Conservation (phyloP, 1,140 invertebrate species). For the Pogonomyrmex californicus region DNA sequence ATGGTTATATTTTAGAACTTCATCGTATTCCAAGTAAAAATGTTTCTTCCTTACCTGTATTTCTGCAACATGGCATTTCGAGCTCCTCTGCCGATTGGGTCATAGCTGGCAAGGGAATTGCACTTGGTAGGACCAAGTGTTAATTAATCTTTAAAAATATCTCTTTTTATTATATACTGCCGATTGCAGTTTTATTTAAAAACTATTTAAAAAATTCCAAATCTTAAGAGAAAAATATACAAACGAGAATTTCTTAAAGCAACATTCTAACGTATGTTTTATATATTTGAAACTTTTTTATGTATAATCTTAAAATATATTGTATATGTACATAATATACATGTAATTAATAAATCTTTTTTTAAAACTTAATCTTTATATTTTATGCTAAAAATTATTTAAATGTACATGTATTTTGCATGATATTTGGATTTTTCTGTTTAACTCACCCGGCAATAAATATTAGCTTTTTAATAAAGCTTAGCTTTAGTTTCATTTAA, state of each 20-base stretch:
- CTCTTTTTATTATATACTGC: background rate
- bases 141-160: background rate
- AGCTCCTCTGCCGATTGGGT: constrained; percentile 90
- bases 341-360: background rate
- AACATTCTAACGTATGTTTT: no score
- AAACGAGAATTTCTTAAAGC: no score
- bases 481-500: background rate
- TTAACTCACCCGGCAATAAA: background rate
- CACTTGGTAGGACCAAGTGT: constrained; percentile 86
- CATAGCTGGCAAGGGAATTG: constrained; percentile 88
- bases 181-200: background rate
- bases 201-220: background rate
- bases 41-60: constrained; percentile 81
- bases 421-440: background rate
- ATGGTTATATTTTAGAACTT: constrained; percentile 91
- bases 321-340: background rate
- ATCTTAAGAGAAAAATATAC: background rate
- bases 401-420: background rate
- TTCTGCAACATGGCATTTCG: constrained; percentile 91
- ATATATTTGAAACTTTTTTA: no score
- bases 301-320: no score
- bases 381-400: background rate
- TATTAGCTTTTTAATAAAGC: no score
- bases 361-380: background rate
- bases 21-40: constrained; percentile 90